Evolutionary conservation across 2,113 vertebrate genomes (phyloP).

Genomic region (Romanogobio albipinnatus): DNA sequence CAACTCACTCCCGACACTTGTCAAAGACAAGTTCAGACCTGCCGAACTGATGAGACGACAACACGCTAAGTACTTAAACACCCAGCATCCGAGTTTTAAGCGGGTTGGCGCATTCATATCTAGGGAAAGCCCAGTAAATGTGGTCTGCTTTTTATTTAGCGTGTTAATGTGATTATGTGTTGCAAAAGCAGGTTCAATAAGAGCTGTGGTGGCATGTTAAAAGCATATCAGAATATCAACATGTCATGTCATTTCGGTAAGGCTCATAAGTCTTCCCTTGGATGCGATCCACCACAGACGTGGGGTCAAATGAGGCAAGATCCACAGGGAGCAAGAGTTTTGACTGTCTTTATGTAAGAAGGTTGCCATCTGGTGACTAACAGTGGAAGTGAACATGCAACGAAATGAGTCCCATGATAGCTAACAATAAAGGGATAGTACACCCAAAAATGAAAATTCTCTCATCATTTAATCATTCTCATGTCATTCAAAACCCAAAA

Average conservation of each 20-base stretch:
- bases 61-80: not conserved
- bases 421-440: not conserved
- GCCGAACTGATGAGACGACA: not conserved
- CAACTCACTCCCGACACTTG: not conserved
- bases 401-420: not conserved
- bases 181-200: not conserved
- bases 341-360: conserved; percentile 19
- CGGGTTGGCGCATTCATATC: not conserved
- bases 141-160: conserved; percentile 16
- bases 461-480: not conserved
- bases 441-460: not conserved
- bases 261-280: not conserved
- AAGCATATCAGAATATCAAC: conserved; percentile 8
- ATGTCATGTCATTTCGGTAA: conserved; percentile 26
- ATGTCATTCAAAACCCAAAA: not conserved
- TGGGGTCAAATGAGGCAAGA: conserved; percentile 28
- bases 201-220: conserved; percentile 29
- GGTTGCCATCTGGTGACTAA: conserved; percentile 17
- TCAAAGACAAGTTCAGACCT: conserved; percentile 22
- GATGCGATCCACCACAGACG: not conserved
- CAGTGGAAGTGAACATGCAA: conserved; percentile 7
- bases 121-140: conserved; percentile 15
- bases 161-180: conserved; percentile 10
- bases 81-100: conserved; percentile 7
- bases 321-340: not conserved